A percentile compares a stretch with the other conserved stretches of the same genome.
Evolutionary conservation across 2,797 vertebrate species (phyloP).

Genomic region (Xiphorhynchus erythropygius): DNA sequence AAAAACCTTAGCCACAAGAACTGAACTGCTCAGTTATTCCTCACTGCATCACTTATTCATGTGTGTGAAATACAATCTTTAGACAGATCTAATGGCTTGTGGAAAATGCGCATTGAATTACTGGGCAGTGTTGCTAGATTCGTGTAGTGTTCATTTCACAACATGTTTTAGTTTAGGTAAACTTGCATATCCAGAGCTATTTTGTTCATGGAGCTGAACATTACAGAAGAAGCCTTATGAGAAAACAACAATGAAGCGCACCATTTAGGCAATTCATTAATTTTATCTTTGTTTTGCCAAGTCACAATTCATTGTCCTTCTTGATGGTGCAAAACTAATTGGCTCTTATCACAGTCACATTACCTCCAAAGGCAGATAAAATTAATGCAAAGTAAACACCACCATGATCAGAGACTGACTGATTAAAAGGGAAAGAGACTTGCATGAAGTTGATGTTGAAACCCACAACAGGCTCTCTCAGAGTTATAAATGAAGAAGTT

Average conservation of each 20-base stretch:
- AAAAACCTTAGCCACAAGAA: background rate
- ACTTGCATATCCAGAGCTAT: slow-evolving; percentile 40
- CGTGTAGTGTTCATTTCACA: slow-evolving; percentile 39
- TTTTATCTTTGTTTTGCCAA: slow-evolving; percentile 77
- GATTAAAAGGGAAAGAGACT: slow-evolving; percentile 65
- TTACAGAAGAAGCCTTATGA: slow-evolving; percentile 40
- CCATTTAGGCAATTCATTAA: slow-evolving; percentile 69
- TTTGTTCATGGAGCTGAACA: slow-evolving; percentile 70
- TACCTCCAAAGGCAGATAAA: slow-evolving; percentile 75
- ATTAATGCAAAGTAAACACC: slow-evolving; percentile 75
- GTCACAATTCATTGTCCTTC: slow-evolving; percentile 75
- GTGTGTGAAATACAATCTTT: slow-evolving; percentile 55
- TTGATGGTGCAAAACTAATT: slow-evolving; percentile 77
- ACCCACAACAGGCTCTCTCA: background rate
- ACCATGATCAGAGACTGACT: slow-evolving; percentile 45
- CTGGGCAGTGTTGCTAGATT: slow-evolving; percentile 30
- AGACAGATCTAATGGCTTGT: slow-evolving; percentile 46
- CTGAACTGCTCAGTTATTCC: background rate
- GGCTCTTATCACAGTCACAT: slow-evolving; percentile 70
- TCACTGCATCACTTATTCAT: slow-evolving; percentile 41
- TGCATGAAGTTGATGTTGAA: background rate
- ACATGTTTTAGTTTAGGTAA: slow-evolving; percentile 30
- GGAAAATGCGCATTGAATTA: slow-evolving; percentile 70
- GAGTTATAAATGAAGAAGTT: slow-evolving; percentile 65
- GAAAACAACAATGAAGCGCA: slow-evolving; percentile 59